Percentiles rank a stretch among this genome's conserved stretches.
phyloP scores from a whole-genome alignment of 2,888 invertebrate species.

The Dynastes hyllus region DNA sequence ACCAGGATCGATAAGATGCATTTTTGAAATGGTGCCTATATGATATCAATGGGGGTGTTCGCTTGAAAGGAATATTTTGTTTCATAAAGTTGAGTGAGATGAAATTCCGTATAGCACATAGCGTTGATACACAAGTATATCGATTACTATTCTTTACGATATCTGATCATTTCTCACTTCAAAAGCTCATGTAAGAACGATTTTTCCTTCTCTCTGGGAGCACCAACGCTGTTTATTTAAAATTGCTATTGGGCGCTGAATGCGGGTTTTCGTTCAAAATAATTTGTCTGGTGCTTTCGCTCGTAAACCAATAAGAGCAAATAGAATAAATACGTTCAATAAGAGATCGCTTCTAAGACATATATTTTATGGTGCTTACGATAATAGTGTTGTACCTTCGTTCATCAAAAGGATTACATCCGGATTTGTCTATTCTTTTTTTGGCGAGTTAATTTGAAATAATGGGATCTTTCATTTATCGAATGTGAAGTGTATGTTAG shows the following conservation, averaged over 20 bases:
- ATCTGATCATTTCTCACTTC: slow-evolving; percentile 27
- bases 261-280: slow-evolving; percentile 5
- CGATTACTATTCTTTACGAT: slow-evolving; percentile 23
- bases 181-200: slow-evolving; percentile 13
- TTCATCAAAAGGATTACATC: background rate
- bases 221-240: slow-evolving; percentile 5
- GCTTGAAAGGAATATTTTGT: slow-evolving; percentile 10
- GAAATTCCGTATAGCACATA: slow-evolving; percentile 8
- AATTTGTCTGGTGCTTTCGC: background rate
- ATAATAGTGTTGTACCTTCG: no score
- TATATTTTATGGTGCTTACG: background rate
- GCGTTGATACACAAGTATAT: slow-evolving; percentile 5
- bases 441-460: no score
- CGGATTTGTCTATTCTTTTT: no score
- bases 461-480: no score
- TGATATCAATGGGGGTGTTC: background rate
- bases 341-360: background rate
- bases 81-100: background rate
- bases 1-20: background rate
- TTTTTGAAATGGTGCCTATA: background rate
- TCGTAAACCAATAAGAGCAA: no score
- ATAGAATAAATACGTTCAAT: no score
- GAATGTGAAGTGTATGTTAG: no score
- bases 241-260: background rate
- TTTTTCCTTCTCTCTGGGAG: background rate